phyloP scores from a whole-genome alignment of 1,140 invertebrate species.

The Drosophila ohnishii region DNA sequence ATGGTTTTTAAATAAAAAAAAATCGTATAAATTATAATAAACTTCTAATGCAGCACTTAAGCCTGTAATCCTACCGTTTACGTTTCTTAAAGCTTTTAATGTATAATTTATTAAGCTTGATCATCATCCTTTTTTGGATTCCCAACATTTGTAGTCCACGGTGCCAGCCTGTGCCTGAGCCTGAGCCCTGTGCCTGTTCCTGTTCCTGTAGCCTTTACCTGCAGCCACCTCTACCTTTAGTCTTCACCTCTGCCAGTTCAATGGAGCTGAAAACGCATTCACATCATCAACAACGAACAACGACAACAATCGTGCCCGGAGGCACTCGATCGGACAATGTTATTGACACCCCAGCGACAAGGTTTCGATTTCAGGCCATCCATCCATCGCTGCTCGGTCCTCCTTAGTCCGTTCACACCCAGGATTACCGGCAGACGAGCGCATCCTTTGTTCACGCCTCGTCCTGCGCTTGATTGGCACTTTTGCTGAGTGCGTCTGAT shows the following conservation, averaged over 20 bases:
- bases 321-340: slow-evolving; percentile 59
- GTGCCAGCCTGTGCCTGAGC: slow-evolving; percentile 7
- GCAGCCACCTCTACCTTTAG: background rate
- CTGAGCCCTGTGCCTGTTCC: background rate
- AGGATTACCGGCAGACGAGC: slow-evolving; percentile 39
- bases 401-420: slow-evolving; percentile 31
- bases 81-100: no score
- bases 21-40: no score
- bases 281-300: slow-evolving; percentile 45
- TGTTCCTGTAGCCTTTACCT: slow-evolving; percentile 1
- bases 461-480: slow-evolving; percentile 66
- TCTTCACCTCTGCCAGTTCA: slow-evolving; percentile 29
- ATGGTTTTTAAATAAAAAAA: no score
- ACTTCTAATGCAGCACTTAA: background rate
- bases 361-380: slow-evolving; percentile 66
- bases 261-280: slow-evolving; percentile 55
- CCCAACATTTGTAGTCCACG: slow-evolving; percentile 16
- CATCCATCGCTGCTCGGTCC: background rate
- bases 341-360: slow-evolving; percentile 71
- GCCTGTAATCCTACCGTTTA: background rate
- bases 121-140: background rate
- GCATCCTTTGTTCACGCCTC: slow-evolving; percentile 46
- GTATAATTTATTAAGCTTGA: background rate
- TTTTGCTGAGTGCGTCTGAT: slow-evolving; percentile 72
- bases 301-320: slow-evolving; percentile 47